Evolutionary conservation across 2,797 vertebrate genomes (phyloP).

Genomic region (Cuculus canorus): DNA sequence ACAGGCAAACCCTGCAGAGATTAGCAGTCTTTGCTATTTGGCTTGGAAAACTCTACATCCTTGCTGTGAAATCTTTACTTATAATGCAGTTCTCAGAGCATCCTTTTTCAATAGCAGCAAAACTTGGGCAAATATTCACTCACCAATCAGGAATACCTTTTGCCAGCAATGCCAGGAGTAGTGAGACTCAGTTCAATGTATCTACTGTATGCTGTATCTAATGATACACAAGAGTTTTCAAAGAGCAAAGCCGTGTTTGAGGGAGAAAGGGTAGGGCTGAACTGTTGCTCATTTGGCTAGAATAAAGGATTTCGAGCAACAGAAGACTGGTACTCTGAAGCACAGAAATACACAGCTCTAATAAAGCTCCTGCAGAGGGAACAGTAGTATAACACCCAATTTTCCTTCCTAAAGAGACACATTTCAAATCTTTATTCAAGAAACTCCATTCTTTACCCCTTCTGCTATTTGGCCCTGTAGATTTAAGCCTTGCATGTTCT

Average conservation of each 20-base stretch:
- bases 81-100: not conserved
- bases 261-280: not conserved
- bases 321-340: not conserved
- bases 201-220: too few relatives aligned
- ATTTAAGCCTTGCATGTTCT: not conserved
- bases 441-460: not conserved
- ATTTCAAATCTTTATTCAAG: not conserved
- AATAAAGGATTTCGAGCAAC: slow-evolving; percentile 1
- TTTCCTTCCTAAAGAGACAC: not conserved
- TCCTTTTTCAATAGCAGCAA: not conserved
- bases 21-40: not conserved
- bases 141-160: not conserved
- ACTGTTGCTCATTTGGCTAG: not conserved
- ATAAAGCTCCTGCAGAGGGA: not conserved
- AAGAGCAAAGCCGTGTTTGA: not conserved
- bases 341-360: not conserved
- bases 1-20: not conserved
- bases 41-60: not conserved
- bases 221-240: not conserved
- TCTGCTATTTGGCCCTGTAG: not conserved
- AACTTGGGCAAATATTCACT: not conserved
- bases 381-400: not conserved
- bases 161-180: not conserved
- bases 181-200: not conserved
- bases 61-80: not conserved